These are phyloP conservation scores for Hexactinellida sp. DNA, from an alignment of 37 sponge, comb jelly and placozoan genomes.

Conservation along the genomic window DNA sequence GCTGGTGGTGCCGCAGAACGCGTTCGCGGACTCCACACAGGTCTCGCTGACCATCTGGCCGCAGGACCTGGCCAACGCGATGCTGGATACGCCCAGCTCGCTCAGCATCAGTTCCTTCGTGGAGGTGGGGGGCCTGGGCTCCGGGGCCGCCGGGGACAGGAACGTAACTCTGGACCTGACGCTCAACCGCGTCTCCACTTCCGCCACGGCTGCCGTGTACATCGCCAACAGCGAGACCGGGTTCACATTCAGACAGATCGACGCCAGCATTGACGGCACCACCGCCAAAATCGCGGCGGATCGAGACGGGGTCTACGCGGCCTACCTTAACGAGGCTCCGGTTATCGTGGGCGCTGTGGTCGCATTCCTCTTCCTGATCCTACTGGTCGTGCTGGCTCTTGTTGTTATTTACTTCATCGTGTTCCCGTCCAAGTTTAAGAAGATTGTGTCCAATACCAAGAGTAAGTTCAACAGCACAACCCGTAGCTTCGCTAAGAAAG, in stretches of 20 bases:
- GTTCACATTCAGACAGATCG: slow-evolving; percentile 21
- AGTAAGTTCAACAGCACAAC: slow-evolving; percentile 27
- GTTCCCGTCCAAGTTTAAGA: slow-evolving; percentile 32
- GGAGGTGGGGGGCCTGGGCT: not conserved
- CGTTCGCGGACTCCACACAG: not conserved
- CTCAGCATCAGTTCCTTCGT: slow-evolving; percentile 28
- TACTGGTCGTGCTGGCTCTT: slow-evolving; percentile 7
- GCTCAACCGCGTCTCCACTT: not conserved
- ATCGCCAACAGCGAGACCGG: slow-evolving; percentile 20
- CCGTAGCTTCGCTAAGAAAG: slow-evolving; percentile 59
- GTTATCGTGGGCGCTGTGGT: slow-evolving; percentile 27
- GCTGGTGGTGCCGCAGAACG: not conserved
- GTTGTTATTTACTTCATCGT: slow-evolving; percentile 34
- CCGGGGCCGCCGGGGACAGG: not conserved
- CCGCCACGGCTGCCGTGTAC: slow-evolving; percentile 17
- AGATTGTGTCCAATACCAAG: slow-evolving; percentile 10
- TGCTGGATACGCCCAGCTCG: not conserved
- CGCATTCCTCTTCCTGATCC: slow-evolving; percentile 30
- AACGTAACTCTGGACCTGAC: not conserved
- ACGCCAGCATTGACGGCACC: slow-evolving; percentile 22
- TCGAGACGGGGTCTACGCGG: slow-evolving; percentile 61
- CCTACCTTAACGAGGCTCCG: not conserved
- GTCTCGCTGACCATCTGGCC: not conserved
- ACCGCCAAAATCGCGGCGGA: slow-evolving; percentile 24
- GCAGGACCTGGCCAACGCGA: not conserved